Base-by-base conservation (phyloP, 2,888 invertebrate species). In the Lycophotia porphyrea region DNA sequence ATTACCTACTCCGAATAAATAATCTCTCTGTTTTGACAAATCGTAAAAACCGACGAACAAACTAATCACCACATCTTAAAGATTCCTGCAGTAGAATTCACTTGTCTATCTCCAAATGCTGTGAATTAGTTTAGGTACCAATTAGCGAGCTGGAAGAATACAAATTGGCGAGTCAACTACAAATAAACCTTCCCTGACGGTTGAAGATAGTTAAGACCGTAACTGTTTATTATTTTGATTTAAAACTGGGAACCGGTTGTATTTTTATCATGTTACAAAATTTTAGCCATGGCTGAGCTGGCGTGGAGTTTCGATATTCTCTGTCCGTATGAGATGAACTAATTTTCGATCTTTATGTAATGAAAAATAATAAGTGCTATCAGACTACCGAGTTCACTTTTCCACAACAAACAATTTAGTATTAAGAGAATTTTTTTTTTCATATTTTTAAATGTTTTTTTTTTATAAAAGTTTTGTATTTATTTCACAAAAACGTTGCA, bases 111-210 rank as follows among this genome's bases (percentile, higher is more conserved):
- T 27, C 55, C 21, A 47, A 81, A 58, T 63, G 36, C 52, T 52
- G 21, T 65, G 34, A 79, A 60, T 52, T 60, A 27, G 31, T 66
- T 71, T 36, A 21, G 21, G 36, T 58, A 39, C 44, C 74, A 81
- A 81, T 60, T 74, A 68, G 4, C 5, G 34, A 27, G 24, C 36
- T 67, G 36, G 34, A 52, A 44, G 31, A 69, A 75, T 65, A 65
- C 44, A 66, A 76, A 76, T 76, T 47, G 52, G 36, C 21, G 24
- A 81, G 58, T 47, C 31, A 60, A 52, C 39, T 61, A 27, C 18
- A 60, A 80, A 55, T 58, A 66, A 81, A 69, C 34, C 31, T 47
- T 39, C 27, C 11, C 36, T 34, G n/a, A 47, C 31, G 27, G n/a
- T 49, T 73, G 42, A 42, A 49, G 21, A 42, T 55, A 63, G 34